A percentile compares a stretch with the other conserved stretches of the same genome.
phyloP scores from a whole-genome alignment of 35 echinoderm and acorn worm genomes.

The Chiridota heheva region DNA sequence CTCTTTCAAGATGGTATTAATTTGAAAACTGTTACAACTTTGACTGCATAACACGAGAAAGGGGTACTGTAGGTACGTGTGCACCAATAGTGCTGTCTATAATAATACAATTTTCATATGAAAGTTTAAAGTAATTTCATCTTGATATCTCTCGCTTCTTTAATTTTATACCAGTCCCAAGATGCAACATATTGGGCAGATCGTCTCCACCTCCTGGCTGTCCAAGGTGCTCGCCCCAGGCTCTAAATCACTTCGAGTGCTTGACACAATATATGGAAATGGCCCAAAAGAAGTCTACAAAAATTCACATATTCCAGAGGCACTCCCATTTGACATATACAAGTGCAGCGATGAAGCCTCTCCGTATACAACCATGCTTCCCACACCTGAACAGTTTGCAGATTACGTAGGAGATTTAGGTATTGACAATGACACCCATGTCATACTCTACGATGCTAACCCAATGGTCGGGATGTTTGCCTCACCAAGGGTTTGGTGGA shows the following conservation, averaged over 20 bases:
- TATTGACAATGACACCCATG: constrained; percentile 38
- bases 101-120: too few species aligned
- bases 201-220: constrained; percentile 72
- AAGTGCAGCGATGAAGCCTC: constrained; percentile 36
- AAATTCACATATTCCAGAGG: constrained; percentile 25
- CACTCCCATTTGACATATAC: constrained; percentile 15
- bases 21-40: too few species aligned
- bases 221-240: constrained; percentile 53
- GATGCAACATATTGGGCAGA: constrained; percentile 43
- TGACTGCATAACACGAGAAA: too few species aligned
- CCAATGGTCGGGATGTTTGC: constrained; percentile 16
- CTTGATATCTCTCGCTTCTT: too few species aligned
- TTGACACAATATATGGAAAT: too few species aligned
- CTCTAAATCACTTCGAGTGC: constrained; percentile 47
- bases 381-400: constrained; percentile 4
- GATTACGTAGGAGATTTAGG: constrained; percentile 30
- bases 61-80: too few species aligned
- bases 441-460: constrained; percentile 45
- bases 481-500: constrained; percentile 34
- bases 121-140: too few species aligned
- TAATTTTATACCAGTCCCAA: too few species aligned
- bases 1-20: too few species aligned
- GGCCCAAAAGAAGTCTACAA: constrained; percentile 14
- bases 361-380: constrained; percentile 20
- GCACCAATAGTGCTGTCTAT: too few species aligned